Base-by-base conservation (phyloP, 2,888 invertebrate species). In the Cheilosia impressa region DNA sequence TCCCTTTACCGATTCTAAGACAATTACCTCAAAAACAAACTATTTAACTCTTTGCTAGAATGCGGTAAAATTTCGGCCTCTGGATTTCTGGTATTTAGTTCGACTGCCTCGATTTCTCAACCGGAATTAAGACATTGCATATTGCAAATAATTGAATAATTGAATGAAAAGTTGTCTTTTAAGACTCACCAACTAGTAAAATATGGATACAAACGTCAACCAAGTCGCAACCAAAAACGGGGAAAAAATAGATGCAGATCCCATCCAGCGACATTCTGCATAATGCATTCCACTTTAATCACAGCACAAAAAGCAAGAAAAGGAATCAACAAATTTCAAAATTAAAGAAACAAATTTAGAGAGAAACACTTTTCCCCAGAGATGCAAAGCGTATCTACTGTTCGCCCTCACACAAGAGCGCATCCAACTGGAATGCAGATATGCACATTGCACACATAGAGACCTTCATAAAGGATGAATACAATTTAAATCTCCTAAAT, bases 401-500 rank as follows among this genome's bases (percentile, higher is more conserved):
- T 71, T 71, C 24, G 31, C 34, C 17, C 53, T 52, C 63, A 65
- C 15, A 52, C 78, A 78, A 66, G 55, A 62, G 68, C 52, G 34
- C 79, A 75, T 73, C 79, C 79, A 69, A 53, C 38, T 17, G 62
- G 31, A 73, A 73, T 57, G 68, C 68, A 63, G 60, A 78, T 63
- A 13, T 38, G 38, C 38, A 19, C 58, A 71, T 22, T 38, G 38
- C 38, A 19, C 58, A 71, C 31, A 34, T 34, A n/a, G n/a, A 17
- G 4, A 15, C 43, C 17, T 27, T 55, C 17, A 38, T 50, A 17
- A 24, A 66, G 52, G 68, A 81, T 68, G 72, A 84, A 80, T 76
- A 62, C 72, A 85, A 81, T 72, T 65, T 62, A 72, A 77, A 76
- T 76, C 66, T 80, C 53, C 41, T 84, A 73, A 79, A 79, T 79